These are phyloP conservation scores for Podilymbus podiceps DNA, from an alignment of 2,113 vertebrate species.

Conservation along the genomic window DNA sequence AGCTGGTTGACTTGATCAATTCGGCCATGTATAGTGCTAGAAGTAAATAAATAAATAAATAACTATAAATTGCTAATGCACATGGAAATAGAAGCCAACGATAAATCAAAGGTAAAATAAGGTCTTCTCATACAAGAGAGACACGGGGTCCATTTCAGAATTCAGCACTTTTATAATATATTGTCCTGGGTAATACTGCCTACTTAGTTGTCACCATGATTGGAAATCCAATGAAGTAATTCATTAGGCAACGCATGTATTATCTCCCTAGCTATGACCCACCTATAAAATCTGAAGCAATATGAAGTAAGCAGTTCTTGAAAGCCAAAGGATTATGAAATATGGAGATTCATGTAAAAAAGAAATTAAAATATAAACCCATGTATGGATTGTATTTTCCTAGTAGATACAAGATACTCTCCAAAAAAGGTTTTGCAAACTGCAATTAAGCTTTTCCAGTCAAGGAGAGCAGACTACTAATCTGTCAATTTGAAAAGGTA, in stretches of 20 bases:
- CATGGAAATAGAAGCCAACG: not conserved
- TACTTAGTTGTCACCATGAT: not conserved
- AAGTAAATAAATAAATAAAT: conserved; percentile 29
- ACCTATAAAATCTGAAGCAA: not conserved
- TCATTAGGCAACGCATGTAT: not conserved
- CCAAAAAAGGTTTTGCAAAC: not conserved
- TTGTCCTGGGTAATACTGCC: not conserved
- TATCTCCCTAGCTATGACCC: not conserved
- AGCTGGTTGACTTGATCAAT: conserved; percentile 97
- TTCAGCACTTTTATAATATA: not conserved
- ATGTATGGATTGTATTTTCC: not conserved
- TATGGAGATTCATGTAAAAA: not conserved
- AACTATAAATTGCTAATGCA: not conserved
- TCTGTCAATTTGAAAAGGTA: not conserved
- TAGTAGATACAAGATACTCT: not conserved
- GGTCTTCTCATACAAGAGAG: not conserved
- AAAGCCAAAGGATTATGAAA: not conserved
- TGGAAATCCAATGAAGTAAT: not conserved
- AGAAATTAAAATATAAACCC: not conserved
- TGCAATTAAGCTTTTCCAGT: not conserved
- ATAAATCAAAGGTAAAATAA: not conserved
- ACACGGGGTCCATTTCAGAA: not conserved
- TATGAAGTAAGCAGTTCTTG: not conserved
- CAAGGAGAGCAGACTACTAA: not conserved
- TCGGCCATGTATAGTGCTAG: conserved; percentile 94